Conservation (phyloP, 2,888 invertebrate species). For the Villa cingulata region DNA sequence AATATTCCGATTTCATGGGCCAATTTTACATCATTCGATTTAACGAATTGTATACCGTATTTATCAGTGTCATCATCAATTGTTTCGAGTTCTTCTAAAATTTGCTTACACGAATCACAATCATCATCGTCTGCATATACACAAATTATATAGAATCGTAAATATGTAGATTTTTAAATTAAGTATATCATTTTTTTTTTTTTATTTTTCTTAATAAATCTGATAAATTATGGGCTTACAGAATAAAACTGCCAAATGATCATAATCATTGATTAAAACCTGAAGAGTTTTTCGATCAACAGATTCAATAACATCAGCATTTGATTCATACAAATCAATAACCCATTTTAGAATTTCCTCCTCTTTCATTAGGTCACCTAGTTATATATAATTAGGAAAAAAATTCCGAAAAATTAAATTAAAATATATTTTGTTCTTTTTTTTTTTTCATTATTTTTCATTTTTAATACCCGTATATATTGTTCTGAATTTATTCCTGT, state of each 20-base stretch:
- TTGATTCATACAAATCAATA: slow-evolving; percentile 67
- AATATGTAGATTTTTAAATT: background rate
- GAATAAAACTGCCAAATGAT: slow-evolving; percentile 84
- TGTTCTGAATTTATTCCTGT: slow-evolving; percentile 75
- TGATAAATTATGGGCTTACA: no score
- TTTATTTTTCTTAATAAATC: no score
- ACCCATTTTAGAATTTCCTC: slow-evolving; percentile 83
- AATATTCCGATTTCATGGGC: slow-evolving; percentile 86
- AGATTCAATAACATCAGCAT: slow-evolving; percentile 79
- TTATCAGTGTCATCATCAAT: slow-evolving; percentile 88
- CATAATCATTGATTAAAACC: slow-evolving; percentile 76
- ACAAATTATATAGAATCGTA: no score
- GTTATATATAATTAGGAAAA: background rate
- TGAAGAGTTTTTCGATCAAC: slow-evolving; percentile 83
- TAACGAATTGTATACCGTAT: slow-evolving; percentile 86
- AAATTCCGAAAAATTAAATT: no score
- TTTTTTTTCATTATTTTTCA: background rate
- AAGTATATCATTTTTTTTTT: background rate
- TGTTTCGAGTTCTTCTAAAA: slow-evolving; percentile 77
- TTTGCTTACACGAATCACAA: slow-evolving; percentile 70
- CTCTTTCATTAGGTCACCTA: slow-evolving; percentile 79
- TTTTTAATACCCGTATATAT: slow-evolving; percentile 52
- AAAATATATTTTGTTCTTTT: no score
- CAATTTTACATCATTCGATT: slow-evolving; percentile 77
- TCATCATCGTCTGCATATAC: slow-evolving; percentile 56